Evolutionary conservation across 2,113 vertebrate species (phyloP), one percentile per base, ranked within the genome.

Genomic region (Thymallus thymallus): DNA sequence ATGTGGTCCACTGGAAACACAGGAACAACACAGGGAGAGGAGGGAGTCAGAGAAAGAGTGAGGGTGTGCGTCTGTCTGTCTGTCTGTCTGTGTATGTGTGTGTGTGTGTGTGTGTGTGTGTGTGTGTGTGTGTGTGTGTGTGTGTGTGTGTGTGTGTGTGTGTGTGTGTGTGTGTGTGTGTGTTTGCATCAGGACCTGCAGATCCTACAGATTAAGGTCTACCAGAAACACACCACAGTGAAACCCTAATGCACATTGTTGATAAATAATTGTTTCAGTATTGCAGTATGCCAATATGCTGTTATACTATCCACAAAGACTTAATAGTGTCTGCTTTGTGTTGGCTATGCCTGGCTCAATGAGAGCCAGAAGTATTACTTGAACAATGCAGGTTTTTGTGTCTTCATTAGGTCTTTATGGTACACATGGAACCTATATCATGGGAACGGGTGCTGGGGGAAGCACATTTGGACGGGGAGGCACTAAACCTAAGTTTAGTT

Each of bases 1-100:
- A 95, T 68, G n/a, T 80, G 60, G 65, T 92, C 91, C 76, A 95
- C 93, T 88, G 85, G 84, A 92, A 91, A 93, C 35, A 41, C 35
- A 41, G 9, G 90, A 23, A 61, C 24, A 12, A 80, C 90, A 92
- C 88, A 92, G 91, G 9, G 30, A 20, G 30, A 51, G 48, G 14
- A 51, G 48, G 48, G 3, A 4, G 48, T 51, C 14, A 51, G 48
- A 5, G 14, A 18, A 14, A 51, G 9, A 51, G 48, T 51, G 14
- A 14, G 35, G 35, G 35, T 41, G 35, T 51, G 48, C 4, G 3
- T 51, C 16, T 51, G 48, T 51, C 12, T 14, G 48, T 51, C 14
- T 16, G 46, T 48, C 0, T 14, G 14, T 48, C 2, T 48, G 46
- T 16, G 13, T 16, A 0, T 48, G 46, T 48, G 46, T 51, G 14